Conservation (phyloP, 2,888 invertebrate genomes). For the Andrena dorsata region DNA sequence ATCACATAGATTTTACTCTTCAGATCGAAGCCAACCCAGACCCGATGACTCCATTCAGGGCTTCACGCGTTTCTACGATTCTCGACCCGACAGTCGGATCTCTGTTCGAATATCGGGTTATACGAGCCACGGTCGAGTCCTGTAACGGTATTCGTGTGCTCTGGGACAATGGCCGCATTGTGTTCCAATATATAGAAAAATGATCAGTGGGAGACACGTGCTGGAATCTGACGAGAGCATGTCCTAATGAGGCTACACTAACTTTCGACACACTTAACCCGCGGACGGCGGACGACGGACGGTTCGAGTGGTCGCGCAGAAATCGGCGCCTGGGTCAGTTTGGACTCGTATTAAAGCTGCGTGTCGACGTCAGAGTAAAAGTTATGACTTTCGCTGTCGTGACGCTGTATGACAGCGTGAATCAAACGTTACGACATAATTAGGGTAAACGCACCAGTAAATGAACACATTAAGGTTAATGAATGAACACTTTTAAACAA, state of each 20-base stretch:
- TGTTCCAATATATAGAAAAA: constrained; percentile 21
- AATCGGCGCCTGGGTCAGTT: no score
- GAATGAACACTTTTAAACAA: no score
- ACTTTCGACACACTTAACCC: background rate
- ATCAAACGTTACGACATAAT: no score
- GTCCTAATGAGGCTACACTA: background rate
- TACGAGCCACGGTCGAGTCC: constrained; percentile 30
- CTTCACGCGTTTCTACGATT: constrained; percentile 61
- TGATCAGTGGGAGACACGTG: background rate
- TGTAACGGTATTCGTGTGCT: constrained; percentile 35
- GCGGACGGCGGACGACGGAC: no score
- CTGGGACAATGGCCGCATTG: constrained; percentile 59
- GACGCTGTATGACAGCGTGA: no score
- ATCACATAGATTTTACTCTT: background rate
- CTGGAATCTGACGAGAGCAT: background rate
- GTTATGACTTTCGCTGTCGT: no score
- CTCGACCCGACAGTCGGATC: constrained; percentile 61
- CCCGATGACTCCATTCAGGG: constrained; percentile 26
- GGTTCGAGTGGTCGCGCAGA: no score
- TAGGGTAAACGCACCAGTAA: no score
- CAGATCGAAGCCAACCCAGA: background rate
- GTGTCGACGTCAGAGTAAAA: no score
- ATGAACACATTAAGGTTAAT: no score
- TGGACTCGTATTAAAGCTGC: no score
- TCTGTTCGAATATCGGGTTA: constrained; percentile 67